phyloP scores from a whole-genome alignment of 2,888 invertebrate genomes.

The Conomelus anceps region DNA sequence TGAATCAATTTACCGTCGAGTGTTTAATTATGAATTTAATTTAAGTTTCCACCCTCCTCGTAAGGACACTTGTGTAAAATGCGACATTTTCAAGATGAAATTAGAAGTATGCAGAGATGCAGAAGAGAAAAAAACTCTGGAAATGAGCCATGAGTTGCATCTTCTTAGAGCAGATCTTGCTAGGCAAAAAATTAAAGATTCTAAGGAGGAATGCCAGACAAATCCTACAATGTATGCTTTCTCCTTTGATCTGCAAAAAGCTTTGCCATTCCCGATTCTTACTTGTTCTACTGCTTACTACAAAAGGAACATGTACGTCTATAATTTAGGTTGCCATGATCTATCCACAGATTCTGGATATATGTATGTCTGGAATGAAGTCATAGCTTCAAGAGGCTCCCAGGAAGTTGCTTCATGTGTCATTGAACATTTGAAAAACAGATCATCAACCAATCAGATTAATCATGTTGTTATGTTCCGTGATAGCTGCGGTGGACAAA shows the following conservation, averaged over 20 bases:
- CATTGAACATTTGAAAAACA: conserved; percentile 27
- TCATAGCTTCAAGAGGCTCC: conserved; percentile 36
- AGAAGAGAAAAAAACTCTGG: conserved; percentile 2
- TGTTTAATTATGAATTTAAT: conserved; percentile 11
- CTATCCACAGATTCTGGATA: conserved; percentile 35
- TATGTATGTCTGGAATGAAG: conserved; percentile 38
- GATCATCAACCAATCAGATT: too few species aligned
- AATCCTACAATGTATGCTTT: neutral
- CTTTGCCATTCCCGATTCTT: too few species aligned
- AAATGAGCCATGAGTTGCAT: conserved; percentile 4
- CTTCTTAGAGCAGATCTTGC: conserved; percentile 7
- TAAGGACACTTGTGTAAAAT: conserved; percentile 14
- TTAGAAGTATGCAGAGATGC: neutral
- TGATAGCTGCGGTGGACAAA: conserved; percentile 37
- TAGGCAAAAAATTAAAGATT: neutral
- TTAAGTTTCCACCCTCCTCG: conserved; percentile 5
- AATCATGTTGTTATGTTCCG: conserved; percentile 36
- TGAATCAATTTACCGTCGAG: neutral
- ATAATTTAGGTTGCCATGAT: conserved; percentile 35
- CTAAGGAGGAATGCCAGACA: neutral
- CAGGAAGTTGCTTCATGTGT: conserved; percentile 36
- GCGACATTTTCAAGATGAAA: conserved; percentile 9
- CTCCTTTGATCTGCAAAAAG: conserved; percentile 29
- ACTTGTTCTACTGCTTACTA: conserved; percentile 36
- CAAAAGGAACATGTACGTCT: conserved; percentile 36